Evolutionary conservation across 2,797 vertebrate genomes (phyloP).

Genomic region (Emys orbicularis): DNA sequence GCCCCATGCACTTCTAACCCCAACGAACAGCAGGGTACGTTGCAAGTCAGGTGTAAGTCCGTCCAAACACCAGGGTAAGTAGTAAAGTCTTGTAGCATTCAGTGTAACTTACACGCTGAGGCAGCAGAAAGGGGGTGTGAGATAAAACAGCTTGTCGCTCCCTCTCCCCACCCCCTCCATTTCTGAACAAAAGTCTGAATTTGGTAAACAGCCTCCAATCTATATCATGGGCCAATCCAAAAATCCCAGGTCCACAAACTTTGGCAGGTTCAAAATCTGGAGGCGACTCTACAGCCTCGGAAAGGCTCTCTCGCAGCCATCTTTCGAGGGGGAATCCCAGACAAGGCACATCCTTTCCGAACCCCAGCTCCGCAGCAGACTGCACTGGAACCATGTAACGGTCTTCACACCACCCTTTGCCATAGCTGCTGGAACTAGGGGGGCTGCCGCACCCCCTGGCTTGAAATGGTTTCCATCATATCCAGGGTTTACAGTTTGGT

Average conservation of each 20-base stretch:
- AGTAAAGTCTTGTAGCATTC: background rate
- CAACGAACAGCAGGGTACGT: background rate
- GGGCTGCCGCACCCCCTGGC: too few species aligned
- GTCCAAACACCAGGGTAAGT: background rate
- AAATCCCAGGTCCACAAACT: fast-evolving
- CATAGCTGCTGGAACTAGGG: too few species aligned
- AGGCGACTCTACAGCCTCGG: fast-evolving
- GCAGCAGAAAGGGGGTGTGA: background rate
- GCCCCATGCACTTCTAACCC: background rate
- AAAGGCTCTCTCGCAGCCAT: fast-evolving
- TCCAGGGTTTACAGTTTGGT: too few species aligned
- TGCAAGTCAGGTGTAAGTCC: background rate
- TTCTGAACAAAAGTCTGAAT: fast-evolving
- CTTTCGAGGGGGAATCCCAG: background rate
- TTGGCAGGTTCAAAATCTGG: background rate
- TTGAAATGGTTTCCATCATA: too few species aligned
- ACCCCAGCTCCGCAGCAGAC: background rate
- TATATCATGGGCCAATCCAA: background rate
- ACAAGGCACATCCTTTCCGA: background rate
- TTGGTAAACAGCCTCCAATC: background rate
- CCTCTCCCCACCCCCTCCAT: background rate
- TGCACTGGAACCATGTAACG: background rate
- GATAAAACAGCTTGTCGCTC: background rate
- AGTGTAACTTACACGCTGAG: background rate
- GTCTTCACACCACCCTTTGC: background rate